phyloP scores from a whole-genome alignment of 53 echinoderm and acorn worm genomes.

The Actinopyga echinites region DNA sequence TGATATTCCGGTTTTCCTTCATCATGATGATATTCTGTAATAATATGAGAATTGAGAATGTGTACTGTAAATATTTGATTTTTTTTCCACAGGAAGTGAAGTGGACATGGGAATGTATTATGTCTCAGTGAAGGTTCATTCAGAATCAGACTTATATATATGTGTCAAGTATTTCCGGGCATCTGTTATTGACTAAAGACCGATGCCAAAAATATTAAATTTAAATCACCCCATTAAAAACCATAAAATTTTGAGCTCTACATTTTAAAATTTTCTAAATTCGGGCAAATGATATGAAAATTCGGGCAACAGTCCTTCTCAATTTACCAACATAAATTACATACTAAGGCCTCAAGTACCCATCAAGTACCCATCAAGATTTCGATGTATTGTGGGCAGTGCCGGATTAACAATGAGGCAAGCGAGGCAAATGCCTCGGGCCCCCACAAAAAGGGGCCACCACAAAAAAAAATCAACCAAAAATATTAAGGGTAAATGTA shows the following conservation, averaged over 20 bases:
- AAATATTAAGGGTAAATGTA: too few species aligned
- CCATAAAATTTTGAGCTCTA: conserved; percentile 4
- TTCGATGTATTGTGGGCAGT: conserved; percentile 30
- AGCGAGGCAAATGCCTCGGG: conserved; percentile 1
- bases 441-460: too few species aligned
- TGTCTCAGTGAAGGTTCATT: conserved; percentile 34
- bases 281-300: conserved; percentile 20
- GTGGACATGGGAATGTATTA: conserved; percentile 35
- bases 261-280: conserved; percentile 22
- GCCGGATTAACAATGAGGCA: conserved; percentile 7
- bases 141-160: conserved; percentile 28
- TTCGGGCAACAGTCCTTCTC: conserved; percentile 29
- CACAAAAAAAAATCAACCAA: too few species aligned
- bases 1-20: conserved; percentile 31
- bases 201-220: conserved; percentile 17
- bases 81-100: conserved; percentile 33
- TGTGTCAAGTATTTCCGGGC: conserved; percentile 26
- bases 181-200: conserved; percentile 22
- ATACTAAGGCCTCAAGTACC: conserved; percentile 28
- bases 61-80: conserved; percentile 31
- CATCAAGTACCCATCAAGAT: conserved; percentile 21
- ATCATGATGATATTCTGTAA: conserved; percentile 37
- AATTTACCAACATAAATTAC: conserved; percentile 23
- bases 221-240: conserved; percentile 9
- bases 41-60: conserved; percentile 36